Evolutionary conservation across 2,888 invertebrate species (phyloP), one percentile per base, ranked within the genome.

Genomic region (Ectemnius continuus): DNA sequence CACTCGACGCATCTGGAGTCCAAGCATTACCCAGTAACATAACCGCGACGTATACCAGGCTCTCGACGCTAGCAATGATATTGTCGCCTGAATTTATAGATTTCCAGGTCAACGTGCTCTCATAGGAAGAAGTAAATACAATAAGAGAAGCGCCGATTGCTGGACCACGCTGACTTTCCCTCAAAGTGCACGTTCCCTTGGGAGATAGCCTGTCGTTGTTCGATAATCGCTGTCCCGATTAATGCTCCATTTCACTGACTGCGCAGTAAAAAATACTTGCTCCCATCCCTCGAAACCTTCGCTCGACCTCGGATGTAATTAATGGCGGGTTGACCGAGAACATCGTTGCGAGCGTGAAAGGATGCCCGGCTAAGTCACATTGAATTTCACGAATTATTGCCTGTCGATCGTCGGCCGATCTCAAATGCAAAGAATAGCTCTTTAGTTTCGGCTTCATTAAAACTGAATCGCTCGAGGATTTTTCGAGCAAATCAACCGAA

Each of bases 91-190:
- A 81, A 84, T 85, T 83, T 82, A 84, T 83, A 75, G 80, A 79
- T 83, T 84, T 81, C 81, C 82, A 73, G 84, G 78, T 84, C 84
- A 81, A 82, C 81, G 82, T 78, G 67, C 76, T 67, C 58, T 76
- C 78, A 83, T 81, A 68, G 80, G 74, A 75, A 75, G 74, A 75
- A 75, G 74, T 78, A 80, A 74, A 75, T 61, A 74, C 76, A 74
- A 76, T 78, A 68, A 81, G 71, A 74, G 81, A 56, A 73, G 69
- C 71, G 70, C 68, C 67, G 75, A 75, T 76, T 75, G 75, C 28
- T 36, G 75, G 5, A 46, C 69, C 66, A 20, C 23, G 57, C 47
- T 8, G 36, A 36, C 36, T 36, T 36, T 0, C 52, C 56, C 26
- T 56, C 47, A 67, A 62, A 67, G 75, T 61, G 61, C 67, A 14